Evolutionary conservation across 2,797 vertebrate genomes (phyloP).

Genomic region (Dryobates pubescens): DNA sequence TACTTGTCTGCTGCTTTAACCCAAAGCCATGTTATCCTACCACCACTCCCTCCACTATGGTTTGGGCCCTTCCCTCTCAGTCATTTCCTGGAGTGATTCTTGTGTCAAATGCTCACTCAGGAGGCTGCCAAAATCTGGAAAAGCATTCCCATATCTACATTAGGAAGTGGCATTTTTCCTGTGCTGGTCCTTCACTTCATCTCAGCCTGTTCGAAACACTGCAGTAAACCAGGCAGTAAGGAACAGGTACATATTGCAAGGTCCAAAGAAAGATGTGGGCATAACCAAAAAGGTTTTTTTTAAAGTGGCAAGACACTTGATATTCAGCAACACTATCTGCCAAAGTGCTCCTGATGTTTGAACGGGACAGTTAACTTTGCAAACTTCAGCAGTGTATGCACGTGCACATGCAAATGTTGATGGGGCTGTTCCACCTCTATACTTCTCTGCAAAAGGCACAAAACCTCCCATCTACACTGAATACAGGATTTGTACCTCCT

Average conservation of each 20-base stretch:
- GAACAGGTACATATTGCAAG: not conserved
- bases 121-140: not conserved
- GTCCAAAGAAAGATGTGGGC: not conserved
- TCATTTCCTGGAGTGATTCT: not conserved
- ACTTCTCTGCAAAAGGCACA: not conserved
- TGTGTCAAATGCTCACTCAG: not conserved
- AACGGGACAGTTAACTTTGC: accelerated
- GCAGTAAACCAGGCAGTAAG: not conserved
- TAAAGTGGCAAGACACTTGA: not conserved
- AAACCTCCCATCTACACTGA: not conserved
- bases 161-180: not conserved
- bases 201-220: not conserved
- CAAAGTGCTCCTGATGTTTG: accelerated
- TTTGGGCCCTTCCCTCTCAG: not conserved
- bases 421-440: not conserved
- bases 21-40: not conserved
- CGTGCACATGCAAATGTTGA: accelerated
- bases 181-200: not conserved
- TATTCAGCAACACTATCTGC: not conserved
- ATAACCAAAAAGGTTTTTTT: not conserved
- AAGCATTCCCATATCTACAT: not conserved
- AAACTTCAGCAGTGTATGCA: accelerated
- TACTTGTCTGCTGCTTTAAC: not conserved
- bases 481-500: not conserved
- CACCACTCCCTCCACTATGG: not conserved